These are phyloP conservation scores for Panagrolaimus sp. DNA, from an alignment of 1,140 invertebrate genomes.

Conservation along the genomic window DNA sequence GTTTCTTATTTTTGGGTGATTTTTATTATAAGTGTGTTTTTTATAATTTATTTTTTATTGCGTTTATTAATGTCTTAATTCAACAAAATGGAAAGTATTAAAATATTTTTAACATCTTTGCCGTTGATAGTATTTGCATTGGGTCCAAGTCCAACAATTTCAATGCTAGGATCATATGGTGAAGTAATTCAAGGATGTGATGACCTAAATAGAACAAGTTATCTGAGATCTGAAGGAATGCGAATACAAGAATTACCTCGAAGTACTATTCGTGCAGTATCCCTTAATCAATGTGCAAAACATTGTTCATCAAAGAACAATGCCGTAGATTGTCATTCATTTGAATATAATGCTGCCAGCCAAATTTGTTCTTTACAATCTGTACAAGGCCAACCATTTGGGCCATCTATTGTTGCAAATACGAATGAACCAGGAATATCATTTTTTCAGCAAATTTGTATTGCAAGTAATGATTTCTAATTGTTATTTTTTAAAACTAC, in stretches of 20 bases:
- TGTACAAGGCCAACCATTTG: constrained; percentile 49
- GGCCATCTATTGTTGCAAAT: constrained; percentile 35
- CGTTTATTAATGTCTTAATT: too few species aligned
- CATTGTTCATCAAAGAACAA: constrained; percentile 28
- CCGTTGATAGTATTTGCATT: too few species aligned
- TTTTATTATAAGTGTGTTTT: too few species aligned
- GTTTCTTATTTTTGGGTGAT: too few species aligned
- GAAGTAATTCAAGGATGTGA: constrained; percentile 18
- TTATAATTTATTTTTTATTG: too few species aligned
- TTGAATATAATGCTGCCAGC: constrained; percentile 49
- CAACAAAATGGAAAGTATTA: too few species aligned
- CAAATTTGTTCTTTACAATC: constrained; percentile 47
- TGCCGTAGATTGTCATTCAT: constrained; percentile 43
- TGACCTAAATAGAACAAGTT: constrained; percentile 28
- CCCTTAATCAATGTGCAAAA: constrained; percentile 40
- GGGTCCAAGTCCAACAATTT: not conserved
- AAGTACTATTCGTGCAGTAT: constrained; percentile 21
- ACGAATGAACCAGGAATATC: constrained; percentile 35
- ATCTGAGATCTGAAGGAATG: constrained; percentile 31
- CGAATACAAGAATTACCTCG: constrained; percentile 23
- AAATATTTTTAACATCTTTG: too few species aligned
- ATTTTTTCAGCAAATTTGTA: constrained; percentile 55
- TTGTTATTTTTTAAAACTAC: constrained; percentile 15
- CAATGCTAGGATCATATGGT: constrained; percentile 9
- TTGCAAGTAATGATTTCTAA: constrained; percentile 40